These are phyloP conservation scores for Halichoerus grypus DNA, from an alignment of 2,113 vertebrate genomes.

Conservation along the genomic window DNA sequence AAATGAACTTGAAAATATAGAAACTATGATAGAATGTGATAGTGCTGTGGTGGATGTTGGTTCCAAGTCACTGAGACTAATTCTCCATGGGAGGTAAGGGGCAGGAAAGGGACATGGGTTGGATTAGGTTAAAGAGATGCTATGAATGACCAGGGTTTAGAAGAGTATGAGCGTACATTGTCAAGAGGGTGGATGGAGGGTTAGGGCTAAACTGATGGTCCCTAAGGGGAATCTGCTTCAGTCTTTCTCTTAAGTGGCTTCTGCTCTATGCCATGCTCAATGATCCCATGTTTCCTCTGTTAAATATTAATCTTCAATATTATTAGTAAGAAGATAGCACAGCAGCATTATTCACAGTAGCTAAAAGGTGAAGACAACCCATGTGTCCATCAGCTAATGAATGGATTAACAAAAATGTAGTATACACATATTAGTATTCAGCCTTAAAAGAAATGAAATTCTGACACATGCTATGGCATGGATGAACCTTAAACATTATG, in stretches of 20 bases:
- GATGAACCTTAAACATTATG: neutral
- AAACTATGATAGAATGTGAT: neutral
- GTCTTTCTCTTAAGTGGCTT: neutral
- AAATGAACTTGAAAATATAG: conserved; percentile 11
- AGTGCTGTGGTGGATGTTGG: neutral
- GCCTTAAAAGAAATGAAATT: neutral
- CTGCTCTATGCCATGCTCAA: neutral
- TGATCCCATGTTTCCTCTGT: neutral
- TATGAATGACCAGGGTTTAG: neutral
- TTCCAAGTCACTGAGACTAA: neutral
- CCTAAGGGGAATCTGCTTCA: neutral
- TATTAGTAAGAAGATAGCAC: neutral
- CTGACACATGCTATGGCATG: neutral
- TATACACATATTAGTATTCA: neutral
- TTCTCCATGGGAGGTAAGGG: neutral
- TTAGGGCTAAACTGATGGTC: neutral
- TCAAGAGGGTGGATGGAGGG: neutral
- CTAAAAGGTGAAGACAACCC: neutral
- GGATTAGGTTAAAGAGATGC: neutral
- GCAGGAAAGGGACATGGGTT: neutral
- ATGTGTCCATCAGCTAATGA: neutral
- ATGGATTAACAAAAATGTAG: neutral
- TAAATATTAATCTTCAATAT: conserved; percentile 10
- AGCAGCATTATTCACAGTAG: neutral
- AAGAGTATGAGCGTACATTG: neutral